A percentile compares a stretch with the other conserved stretches of the same genome.
Evolutionary conservation across 1,140 invertebrate species (phyloP).

Genomic region (Nymphalis io): DNA sequence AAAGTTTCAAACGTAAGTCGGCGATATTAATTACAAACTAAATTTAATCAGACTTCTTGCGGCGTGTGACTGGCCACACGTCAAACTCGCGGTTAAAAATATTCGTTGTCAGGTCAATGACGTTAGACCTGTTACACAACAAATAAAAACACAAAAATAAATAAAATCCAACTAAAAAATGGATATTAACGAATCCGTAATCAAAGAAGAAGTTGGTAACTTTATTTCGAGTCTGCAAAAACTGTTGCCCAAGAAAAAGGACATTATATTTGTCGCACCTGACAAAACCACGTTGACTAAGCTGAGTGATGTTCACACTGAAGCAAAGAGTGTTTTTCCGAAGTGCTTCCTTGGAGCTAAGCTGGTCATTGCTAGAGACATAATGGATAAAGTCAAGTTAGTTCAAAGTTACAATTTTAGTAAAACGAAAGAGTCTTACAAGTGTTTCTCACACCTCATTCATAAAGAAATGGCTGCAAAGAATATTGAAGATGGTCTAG

Average conservation of each 20-base stretch:
- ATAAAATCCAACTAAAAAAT: constrained; percentile 51
- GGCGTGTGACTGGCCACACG: constrained; percentile 57
- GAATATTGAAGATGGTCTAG: constrained; percentile 52
- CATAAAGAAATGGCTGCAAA: constrained; percentile 67
- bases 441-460: constrained; percentile 56
- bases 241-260: constrained; percentile 67
- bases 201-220: constrained; percentile 67
- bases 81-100: constrained; percentile 58
- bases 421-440: constrained; percentile 59
- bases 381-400: constrained; percentile 66
- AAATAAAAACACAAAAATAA: constrained; percentile 53
- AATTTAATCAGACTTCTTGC: constrained; percentile 64
- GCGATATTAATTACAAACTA: constrained; percentile 23
- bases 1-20: constrained; percentile 2
- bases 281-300: constrained; percentile 49
- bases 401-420: constrained; percentile 71
- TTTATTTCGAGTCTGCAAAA: constrained; percentile 61
- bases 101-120: constrained; percentile 63
- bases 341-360: constrained; percentile 70
- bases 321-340: constrained; percentile 70
- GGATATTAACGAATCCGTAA: constrained; percentile 65
- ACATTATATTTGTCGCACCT: constrained; percentile 54
- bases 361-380: constrained; percentile 58
- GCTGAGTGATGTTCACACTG: constrained; percentile 62
- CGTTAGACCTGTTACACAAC: constrained; percentile 56